These are phyloP conservation scores for Scalopus aquaticus DNA, from an alignment of 2,113 vertebrate genomes.

Conservation along the genomic window DNA sequence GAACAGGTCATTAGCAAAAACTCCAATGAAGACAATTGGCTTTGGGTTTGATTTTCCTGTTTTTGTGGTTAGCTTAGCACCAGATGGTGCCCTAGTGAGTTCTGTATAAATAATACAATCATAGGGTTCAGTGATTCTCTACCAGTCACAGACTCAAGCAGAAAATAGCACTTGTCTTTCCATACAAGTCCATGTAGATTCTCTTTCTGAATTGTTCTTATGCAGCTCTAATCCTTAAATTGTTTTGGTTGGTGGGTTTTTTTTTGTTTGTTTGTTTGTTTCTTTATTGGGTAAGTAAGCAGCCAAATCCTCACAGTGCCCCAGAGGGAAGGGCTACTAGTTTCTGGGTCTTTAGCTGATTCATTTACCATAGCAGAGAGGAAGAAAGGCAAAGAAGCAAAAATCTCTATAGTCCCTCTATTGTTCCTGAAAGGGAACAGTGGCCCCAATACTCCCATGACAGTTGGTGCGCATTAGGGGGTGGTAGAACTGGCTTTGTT, in stretches of 20 bases:
- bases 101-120: constrained; percentile 81
- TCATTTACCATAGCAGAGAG: not conserved
- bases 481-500: constrained; percentile 40
- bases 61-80: constrained; percentile 74
- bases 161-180: constrained; percentile 76
- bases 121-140: constrained; percentile 79
- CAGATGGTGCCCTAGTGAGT: constrained; percentile 78
- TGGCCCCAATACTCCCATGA: constrained; percentile 39
- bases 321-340: not conserved
- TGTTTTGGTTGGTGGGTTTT: not conserved
- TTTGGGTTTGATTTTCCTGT: constrained; percentile 77
- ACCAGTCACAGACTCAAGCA: constrained; percentile 74
- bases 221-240: constrained; percentile 30
- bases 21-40: constrained; percentile 76
- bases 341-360: constrained; percentile 31
- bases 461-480: constrained; percentile 53
- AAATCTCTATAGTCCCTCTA: not conserved
- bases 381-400: not conserved
- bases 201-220: constrained; percentile 57
- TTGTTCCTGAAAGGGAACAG: constrained; percentile 37
- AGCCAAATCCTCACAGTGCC: constrained; percentile 31
- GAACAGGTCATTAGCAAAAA: constrained; percentile 71
- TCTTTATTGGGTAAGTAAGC: constrained; percentile 44
- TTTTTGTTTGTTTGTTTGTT: too few relatives aligned
- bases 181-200: constrained; percentile 64